Evolutionary conservation across 1,140 invertebrate species (phyloP), one percentile per base, ranked within the genome.

Genomic region (Philaenus spumarius): DNA sequence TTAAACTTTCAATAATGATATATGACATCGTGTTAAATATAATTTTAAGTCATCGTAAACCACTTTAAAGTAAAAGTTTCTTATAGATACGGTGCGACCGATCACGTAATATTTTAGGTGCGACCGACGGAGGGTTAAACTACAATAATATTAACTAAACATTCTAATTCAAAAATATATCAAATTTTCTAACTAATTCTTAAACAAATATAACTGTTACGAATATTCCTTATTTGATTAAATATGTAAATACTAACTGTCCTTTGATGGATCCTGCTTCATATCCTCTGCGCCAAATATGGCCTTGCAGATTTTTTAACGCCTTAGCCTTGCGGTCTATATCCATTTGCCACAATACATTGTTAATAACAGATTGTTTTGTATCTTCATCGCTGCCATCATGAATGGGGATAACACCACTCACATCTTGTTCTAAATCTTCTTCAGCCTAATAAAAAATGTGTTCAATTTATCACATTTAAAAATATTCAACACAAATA

Each of bases 201-300:
- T n/a, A n/a, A n/a, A n/a, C n/a, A n/a, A n/a, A n/a, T n/a, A n/a
- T n/a, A n/a, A n/a, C n/a, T n/a, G n/a, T n/a, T n/a, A n/a, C n/a
- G n/a, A n/a, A n/a, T n/a, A n/a, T n/a, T n/a, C n/a, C n/a, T n/a
- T n/a, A n/a, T n/a, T n/a, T n/a, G n/a, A n/a, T n/a, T n/a, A n/a
- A n/a, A n/a, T n/a, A n/a, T n/a, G n/a, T n/a, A n/a, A 30, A 58
- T 58, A 90, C 90, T 85, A 79, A 96, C 93, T 95, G 91, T 72
- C 89, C 90, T 67, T 87, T 88, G 0, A 97, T 71, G 22, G 82
- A 73, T 20, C 85, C 86, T 47, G 75, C 78, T 55, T 85, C 79
- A 71, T 94, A 95, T 7, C 88, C 94, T 62, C 87, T 79, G 65
- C 83, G 80, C 88, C 90, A 95, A 61, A 97, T 88, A 39, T 90